Evolutionary conservation across 1,140 invertebrate species (phyloP).

Genomic region (Tetranychus urticae): DNA sequence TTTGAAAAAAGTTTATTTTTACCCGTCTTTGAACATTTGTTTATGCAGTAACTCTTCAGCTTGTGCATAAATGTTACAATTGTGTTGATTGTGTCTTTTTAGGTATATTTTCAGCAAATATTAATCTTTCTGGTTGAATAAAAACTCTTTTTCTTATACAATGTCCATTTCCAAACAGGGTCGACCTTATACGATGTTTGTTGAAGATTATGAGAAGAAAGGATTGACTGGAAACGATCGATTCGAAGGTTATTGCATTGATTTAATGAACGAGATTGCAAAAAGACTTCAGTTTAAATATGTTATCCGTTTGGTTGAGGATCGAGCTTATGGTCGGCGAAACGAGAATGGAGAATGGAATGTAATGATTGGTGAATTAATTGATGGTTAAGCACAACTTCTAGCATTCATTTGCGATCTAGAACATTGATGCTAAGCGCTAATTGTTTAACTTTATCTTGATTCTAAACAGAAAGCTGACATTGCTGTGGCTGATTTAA

Average conservation of each 20-base stretch:
- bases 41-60: no score
- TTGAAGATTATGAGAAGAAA: constrained; percentile 12
- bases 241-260: constrained; percentile 29
- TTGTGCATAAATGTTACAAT: no score
- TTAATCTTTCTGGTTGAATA: not conserved
- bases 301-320: constrained; percentile 41
- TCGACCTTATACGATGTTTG: constrained; percentile 22
- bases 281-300: constrained; percentile 58
- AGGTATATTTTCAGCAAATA: no score
- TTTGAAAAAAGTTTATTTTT: no score
- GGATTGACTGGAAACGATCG: constrained; percentile 17
- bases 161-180: constrained; percentile 12
- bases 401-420: no score
- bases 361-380: constrained; percentile 62
- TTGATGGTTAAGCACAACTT: constrained; percentile 33
- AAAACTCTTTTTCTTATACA: not conserved
- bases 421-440: no score
- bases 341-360: constrained; percentile 44
- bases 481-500: constrained; percentile 23
- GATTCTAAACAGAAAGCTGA: constrained; percentile 20
- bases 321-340: constrained; percentile 43
- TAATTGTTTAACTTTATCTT: not conserved
- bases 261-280: constrained; percentile 23
- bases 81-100: no score
- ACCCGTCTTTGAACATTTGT: no score